Conservation (phyloP, 2,888 invertebrate species). For the Oxyteleia sp. region DNA sequence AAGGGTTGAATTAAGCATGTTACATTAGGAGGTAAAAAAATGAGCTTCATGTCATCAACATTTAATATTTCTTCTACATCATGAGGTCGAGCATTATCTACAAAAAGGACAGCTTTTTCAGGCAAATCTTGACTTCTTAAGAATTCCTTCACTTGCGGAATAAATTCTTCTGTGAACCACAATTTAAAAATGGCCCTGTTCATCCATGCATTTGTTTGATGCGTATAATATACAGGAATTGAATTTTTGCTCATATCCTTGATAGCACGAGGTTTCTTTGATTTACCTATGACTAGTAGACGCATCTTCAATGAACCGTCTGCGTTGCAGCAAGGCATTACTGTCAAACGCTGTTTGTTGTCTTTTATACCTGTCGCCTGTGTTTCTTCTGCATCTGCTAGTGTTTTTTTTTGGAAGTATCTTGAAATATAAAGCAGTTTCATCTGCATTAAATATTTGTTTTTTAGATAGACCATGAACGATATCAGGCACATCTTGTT, state of each 20-base stretch:
- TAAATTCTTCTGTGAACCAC: conserved; percentile 67
- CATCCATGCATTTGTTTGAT: conserved; percentile 52
- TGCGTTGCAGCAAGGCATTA: conserved; percentile 34
- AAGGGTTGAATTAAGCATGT: neutral
- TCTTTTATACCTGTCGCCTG: conserved; percentile 10
- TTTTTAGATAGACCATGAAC: too few relatives aligned
- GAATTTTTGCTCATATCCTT: neutral
- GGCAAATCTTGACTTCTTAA: conserved; percentile 60
- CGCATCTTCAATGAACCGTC: neutral
- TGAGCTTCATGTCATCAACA: too few relatives aligned
- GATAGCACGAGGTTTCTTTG: conserved; percentile 16
- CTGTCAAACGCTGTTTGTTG: conserved; percentile 13
- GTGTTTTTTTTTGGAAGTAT: conserved; percentile 9
- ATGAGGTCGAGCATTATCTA: conserved; percentile 58
- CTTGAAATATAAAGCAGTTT: conserved; percentile 17
- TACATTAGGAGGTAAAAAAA: neutral
- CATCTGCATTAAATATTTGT: neutral
- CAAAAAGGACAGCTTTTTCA: conserved; percentile 55
- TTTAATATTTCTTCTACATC: too few relatives aligned
- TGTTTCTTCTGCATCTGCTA: neutral
- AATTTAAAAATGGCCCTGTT: conserved; percentile 50
- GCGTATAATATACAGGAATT: conserved; percentile 19
- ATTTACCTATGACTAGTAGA: conserved; percentile 17
- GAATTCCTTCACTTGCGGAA: conserved; percentile 56
- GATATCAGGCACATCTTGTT: too few relatives aligned